These are phyloP conservation scores for Aleiodes testaceus DNA, from an alignment of 2,888 invertebrate species.

Conservation along the genomic window DNA sequence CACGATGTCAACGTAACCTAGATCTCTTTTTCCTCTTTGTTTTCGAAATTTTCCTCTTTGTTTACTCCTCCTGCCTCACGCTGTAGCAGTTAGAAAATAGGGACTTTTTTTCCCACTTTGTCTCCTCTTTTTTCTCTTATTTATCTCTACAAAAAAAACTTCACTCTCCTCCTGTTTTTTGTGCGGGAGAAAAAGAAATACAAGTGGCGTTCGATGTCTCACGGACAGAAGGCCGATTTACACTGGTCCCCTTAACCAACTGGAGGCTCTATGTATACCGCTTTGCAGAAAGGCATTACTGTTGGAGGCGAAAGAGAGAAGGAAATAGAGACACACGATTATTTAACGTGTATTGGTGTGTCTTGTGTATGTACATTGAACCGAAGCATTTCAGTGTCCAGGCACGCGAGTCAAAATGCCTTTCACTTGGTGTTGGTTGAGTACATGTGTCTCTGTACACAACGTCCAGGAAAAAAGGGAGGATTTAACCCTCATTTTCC, in stretches of 20 bases:
- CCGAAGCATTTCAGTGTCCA: conserved; percentile 23
- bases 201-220: conserved; percentile 39
- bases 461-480: too few species aligned
- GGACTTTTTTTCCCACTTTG: too few species aligned
- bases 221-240: conserved; percentile 69
- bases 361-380: conserved; percentile 16
- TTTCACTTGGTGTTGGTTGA: conserved; percentile 15
- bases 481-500: too few species aligned
- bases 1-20: conserved; percentile 7
- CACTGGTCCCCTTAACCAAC: conserved; percentile 66
- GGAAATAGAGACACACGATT: neutral
- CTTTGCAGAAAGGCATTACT: conserved; percentile 40
- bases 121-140: too few species aligned
- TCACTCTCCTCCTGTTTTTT: too few species aligned
- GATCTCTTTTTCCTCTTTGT: neutral
- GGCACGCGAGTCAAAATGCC: conserved; percentile 26
- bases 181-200: neutral
- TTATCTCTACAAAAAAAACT: too few species aligned
- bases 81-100: too few species aligned
- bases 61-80: too few species aligned
- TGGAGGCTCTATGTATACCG: conserved; percentile 65
- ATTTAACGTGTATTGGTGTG: conserved; percentile 18
- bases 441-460: too few species aligned
- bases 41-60: too few species aligned
- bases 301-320: too few species aligned